These are phyloP conservation scores for Austrolebias charrua DNA, from an alignment of 2,797 vertebrate species.

Conservation along the genomic window DNA sequence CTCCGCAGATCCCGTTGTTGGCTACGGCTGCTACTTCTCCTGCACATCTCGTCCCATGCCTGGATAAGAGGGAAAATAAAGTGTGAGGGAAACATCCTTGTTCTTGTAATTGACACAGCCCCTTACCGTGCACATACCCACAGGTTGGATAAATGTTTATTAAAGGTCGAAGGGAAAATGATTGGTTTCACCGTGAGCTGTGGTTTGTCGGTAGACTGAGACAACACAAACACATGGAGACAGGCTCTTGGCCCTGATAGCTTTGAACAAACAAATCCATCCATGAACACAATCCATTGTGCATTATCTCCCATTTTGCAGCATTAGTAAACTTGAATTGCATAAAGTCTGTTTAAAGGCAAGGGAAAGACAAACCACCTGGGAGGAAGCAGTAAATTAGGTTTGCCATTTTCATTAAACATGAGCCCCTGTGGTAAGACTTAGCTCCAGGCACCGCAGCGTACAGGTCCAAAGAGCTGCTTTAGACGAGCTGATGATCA, in stretches of 20 bases:
- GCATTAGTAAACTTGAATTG: constrained; percentile 44
- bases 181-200: constrained; percentile 21
- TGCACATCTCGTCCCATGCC: constrained; percentile 93
- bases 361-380: constrained; percentile 30
- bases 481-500: constrained; percentile 45
- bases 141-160: constrained; percentile 19
- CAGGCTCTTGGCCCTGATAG: constrained; percentile 46
- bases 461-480: constrained; percentile 30
- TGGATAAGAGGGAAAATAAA: constrained; percentile 54
- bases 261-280: constrained; percentile 50
- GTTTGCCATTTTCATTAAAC: constrained; percentile 56
- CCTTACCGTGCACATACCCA: constrained; percentile 6
- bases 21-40: constrained; percentile 95
- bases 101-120: constrained; percentile 21
- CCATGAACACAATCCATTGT: constrained; percentile 28
- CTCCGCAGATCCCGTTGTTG: constrained; percentile 95
- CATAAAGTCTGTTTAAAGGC: constrained; percentile 19
- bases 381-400: constrained; percentile 50
- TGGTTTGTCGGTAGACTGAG: constrained; percentile 42
- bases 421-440: constrained; percentile 37
- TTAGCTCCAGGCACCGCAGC: constrained; percentile 32
- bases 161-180: constrained; percentile 28
- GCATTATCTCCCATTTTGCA: constrained; percentile 32
- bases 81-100: constrained; percentile 13
- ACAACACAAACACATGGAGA: constrained; percentile 55